Evolutionary conservation across 1,140 invertebrate species (phyloP), one percentile per base, ranked within the genome.

Genomic region (Camponotus floridanus): DNA sequence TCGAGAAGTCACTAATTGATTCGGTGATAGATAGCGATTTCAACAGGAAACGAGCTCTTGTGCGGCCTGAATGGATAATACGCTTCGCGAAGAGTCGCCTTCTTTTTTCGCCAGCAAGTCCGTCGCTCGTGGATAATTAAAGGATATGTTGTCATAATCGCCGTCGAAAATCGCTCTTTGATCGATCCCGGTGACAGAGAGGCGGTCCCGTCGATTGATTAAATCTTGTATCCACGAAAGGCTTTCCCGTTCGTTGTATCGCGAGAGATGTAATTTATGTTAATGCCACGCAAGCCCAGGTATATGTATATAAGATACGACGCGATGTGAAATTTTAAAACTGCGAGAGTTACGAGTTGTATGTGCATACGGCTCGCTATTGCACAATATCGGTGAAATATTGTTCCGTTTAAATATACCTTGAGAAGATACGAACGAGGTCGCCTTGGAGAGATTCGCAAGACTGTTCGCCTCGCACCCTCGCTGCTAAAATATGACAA

Each of bases 1-100:
- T 90, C 89, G 80, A 85, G 85, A 87, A 87, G 79, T 85, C 79
- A 76, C 86, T 90, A 90, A 90, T 90, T 90, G 89, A 90, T 90
- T 90, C 86, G 80, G 59, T 87, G 89, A 90, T 90, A 89, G 88
- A 90, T 90, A 90, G 88, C 55, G 88, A 90, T 87, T 87, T 76
- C 71, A 74, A 87, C 80, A 68, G 51, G 71, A 57, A 67, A 67
- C 51, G 33, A 45, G 21, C 81, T 55, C 13, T 9, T 68, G 67
- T 36, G 39, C 42, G 74, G 42, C 48, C 42, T 33, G 79, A 64
- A 70, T 61, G 76, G n/a, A 67, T 68, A 80, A 80, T 57, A 67
- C 1, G 61, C 42, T 21, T 67, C 62, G 65, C 18, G 39, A 45
- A 64, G 59, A 59, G 18, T 15, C 18, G 31, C 33, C 21, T 31